Base-by-base conservation (phyloP, 1,140 invertebrate genomes). In the Leptinotarsa texana region DNA sequence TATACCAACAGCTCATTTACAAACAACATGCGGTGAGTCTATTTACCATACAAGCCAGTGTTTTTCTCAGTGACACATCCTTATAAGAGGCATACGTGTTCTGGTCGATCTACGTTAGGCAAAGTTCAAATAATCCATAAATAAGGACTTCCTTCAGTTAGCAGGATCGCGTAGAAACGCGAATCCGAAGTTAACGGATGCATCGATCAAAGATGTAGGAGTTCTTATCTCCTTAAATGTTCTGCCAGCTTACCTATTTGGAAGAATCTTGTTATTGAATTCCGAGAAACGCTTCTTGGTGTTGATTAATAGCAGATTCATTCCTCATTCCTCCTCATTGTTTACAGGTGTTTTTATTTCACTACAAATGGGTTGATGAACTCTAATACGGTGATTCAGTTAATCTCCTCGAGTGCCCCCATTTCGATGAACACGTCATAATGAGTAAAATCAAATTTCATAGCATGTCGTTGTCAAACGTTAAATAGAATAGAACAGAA, bases 81-180 rank as follows among this genome's bases (percentile, higher is more conserved):
- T 68, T 68, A 68, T 68, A 68, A n/a, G 66, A 68, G 11, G 27
- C 27, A 15, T 15, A 27, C 66, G 66, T 18, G 66, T 68, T 33
- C 66, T 24, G 18, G 42, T 68, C 15, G 24, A 33, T 68, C 66
- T 68, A 68, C 66, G 66, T 68, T 68, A 68, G 66, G 66, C 66
- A 68, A 68, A 68, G 66, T 68, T 68, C 66, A 68, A 68, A 68
- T 68, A 68, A 68, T 68, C 66, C 66, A 68, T 68, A 68, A 68
- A 68, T 68, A 68, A 68, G 24, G 13, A 68, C 66, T 68, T 68
- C 66, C 66, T 68, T 68, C 42, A 68, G 15, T 47, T 49, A 68
- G 42, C 27, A n/a, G 66, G 42, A 42, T n/a, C 24, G n/a, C 27
- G 5, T 5, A 18, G 24, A 27, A 68, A 33, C 18, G 27, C 13